phyloP scores from a whole-genome alignment of 1,140 invertebrate species.

The Cryptotermes secundus region DNA sequence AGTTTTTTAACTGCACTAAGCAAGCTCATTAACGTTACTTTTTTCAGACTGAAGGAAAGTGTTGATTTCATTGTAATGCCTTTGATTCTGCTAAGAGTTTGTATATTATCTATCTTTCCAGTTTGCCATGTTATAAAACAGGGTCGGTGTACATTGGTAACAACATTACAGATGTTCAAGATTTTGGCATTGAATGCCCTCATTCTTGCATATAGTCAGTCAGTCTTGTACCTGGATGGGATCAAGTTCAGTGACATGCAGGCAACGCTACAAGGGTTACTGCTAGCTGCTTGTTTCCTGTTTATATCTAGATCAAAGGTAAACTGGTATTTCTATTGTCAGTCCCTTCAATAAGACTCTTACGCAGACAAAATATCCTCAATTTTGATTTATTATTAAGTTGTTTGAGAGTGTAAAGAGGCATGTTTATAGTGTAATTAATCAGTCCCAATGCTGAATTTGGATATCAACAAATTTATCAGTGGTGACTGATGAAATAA shows the following conservation, averaged over 20 bases:
- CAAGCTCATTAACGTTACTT: too few species aligned
- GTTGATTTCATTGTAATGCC: not conserved
- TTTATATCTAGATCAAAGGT: slow-evolving; percentile 99
- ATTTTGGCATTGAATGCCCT: slow-evolving; percentile 98
- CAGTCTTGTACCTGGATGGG: slow-evolving; percentile 96
- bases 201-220: slow-evolving; percentile 97
- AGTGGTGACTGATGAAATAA: too few species aligned
- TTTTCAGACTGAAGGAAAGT: not conserved
- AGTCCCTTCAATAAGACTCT: too few species aligned
- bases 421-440: too few species aligned
- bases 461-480: too few species aligned
- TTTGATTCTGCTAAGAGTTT: not conserved
- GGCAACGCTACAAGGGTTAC: slow-evolving; percentile 91
- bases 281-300: slow-evolving; percentile 94
- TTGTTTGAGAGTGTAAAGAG: too few species aligned
- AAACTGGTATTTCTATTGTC: slow-evolving; percentile 27
- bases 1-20: too few species aligned
- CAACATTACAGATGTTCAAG: slow-evolving; percentile 99
- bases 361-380: too few species aligned
- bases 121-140: slow-evolving; percentile 99
- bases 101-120: slow-evolving; percentile 50
- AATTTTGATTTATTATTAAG: too few species aligned
- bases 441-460: too few species aligned
- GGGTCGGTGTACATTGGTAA: slow-evolving; percentile 97
- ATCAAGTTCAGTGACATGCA: slow-evolving; percentile 98